Percentiles rank a stretch among this genome's conserved stretches.
These are phyloP conservation scores for Hylaeus volcanicus DNA, from an alignment of 1,140 invertebrate genomes.

Conservation along the genomic window DNA sequence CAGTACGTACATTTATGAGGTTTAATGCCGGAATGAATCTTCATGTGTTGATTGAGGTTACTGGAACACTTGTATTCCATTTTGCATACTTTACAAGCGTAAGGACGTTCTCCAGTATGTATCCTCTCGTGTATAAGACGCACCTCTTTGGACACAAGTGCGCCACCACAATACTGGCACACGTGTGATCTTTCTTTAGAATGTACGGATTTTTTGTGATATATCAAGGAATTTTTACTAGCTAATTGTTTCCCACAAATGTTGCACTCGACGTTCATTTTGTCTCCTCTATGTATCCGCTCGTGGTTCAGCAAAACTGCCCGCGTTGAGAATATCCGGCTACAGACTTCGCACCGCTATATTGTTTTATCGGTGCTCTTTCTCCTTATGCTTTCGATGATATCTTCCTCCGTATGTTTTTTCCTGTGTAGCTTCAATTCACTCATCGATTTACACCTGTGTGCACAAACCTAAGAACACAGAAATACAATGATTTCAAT, in stretches of 20 bases:
- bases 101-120: conserved; percentile 83
- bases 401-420: conserved; percentile 66
- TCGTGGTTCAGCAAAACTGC: conserved; percentile 75
- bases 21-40: conserved; percentile 79
- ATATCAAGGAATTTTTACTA: conserved; percentile 68
- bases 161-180: conserved; percentile 82
- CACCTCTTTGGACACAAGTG: conserved; percentile 79
- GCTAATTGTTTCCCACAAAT: conserved; percentile 71
- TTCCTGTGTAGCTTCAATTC: conserved; percentile 72
- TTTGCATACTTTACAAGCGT: conserved; percentile 76
- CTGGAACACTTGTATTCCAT: conserved; percentile 74
- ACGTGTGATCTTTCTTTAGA: conserved; percentile 80
- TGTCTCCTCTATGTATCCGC: conserved; percentile 59
- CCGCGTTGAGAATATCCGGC: conserved; percentile 75
- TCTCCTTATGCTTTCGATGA: conserved; percentile 65
- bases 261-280: conserved; percentile 61
- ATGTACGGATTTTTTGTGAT: conserved; percentile 77
- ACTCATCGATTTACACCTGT: conserved; percentile 71
- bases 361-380: conserved; percentile 55
- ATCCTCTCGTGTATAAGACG: conserved; percentile 81
- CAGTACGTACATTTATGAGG: conserved; percentile 78
- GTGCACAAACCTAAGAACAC: conserved; percentile 64
- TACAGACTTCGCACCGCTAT: conserved; percentile 70
- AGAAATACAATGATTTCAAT: background rate
- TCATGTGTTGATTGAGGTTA: conserved; percentile 74